Percentiles rank a stretch among this genome's conserved stretches.
Evolutionary conservation across 2,888 invertebrate species (phyloP).

Genomic region (Ophraella communa): DNA sequence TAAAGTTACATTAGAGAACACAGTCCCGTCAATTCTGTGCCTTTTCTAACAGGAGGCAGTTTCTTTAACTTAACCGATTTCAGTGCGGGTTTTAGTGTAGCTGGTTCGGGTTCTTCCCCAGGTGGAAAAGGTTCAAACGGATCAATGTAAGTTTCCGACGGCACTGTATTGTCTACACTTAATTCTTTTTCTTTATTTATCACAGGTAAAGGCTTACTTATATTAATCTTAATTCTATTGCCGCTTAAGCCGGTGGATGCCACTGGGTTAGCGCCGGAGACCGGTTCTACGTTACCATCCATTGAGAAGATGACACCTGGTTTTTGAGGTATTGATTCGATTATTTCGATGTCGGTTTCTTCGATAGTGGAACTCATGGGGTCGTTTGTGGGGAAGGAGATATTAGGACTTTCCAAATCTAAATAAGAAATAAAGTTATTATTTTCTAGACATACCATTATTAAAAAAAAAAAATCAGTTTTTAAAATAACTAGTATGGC

Average conservation of each 20-base stretch:
- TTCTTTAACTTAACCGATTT: constrained; percentile 71
- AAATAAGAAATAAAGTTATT: not conserved
- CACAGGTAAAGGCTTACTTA: constrained; percentile 71
- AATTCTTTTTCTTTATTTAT: constrained; percentile 59
- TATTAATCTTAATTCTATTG: constrained; percentile 82
- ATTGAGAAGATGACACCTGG: constrained; percentile 70
- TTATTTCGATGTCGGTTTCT: constrained; percentile 7
- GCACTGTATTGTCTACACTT: constrained; percentile 36
- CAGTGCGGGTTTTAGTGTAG: constrained; percentile 70
- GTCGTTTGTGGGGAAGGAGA: constrained; percentile 6
- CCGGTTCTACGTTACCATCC: constrained; percentile 76
- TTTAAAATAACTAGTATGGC: too few species aligned
- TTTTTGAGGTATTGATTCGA: constrained; percentile 57
- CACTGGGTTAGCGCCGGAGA: constrained; percentile 37
- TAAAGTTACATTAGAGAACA: constrained; percentile 81
- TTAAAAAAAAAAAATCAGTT: too few species aligned
- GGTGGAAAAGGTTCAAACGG: constrained; percentile 66
- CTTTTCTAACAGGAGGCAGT: constrained; percentile 75
- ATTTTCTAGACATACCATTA: not conserved
- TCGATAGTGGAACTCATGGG: not conserved
- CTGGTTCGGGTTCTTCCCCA: constrained; percentile 64
- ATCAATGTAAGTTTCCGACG: constrained; percentile 45
- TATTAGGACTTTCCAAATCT: constrained; percentile 9
- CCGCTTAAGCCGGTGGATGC: constrained; percentile 48
- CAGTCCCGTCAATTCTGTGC: constrained; percentile 82